These are phyloP conservation scores for Seira musarum DNA, from an alignment of 2,888 invertebrate genomes.

Conservation along the genomic window DNA sequence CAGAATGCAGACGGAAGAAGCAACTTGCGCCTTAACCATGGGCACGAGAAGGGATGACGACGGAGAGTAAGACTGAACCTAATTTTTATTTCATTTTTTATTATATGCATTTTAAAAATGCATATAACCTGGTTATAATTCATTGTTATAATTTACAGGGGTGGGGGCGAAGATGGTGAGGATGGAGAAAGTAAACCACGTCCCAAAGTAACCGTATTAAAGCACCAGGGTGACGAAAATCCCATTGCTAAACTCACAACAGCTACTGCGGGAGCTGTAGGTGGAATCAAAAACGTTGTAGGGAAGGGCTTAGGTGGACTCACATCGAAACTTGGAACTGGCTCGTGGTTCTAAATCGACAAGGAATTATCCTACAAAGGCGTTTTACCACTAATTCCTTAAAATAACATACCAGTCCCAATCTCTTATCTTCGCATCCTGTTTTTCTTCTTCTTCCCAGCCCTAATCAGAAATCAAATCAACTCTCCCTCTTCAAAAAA, in stretches of 20 bases:
- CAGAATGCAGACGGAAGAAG: slow-evolving; percentile 97
- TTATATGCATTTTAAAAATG: not conserved
- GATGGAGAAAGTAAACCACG: slow-evolving; percentile 76
- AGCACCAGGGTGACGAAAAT: slow-evolving; percentile 80
- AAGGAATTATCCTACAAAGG: slow-evolving; percentile 48
- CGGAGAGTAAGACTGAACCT: slow-evolving; percentile 58
- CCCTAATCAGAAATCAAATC: not conserved
- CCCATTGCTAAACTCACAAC: slow-evolving; percentile 84
- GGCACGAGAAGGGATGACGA: slow-evolving; percentile 67
- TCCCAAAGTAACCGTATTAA: slow-evolving; percentile 78
- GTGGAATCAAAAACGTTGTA: slow-evolving; percentile 90
- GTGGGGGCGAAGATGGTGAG: slow-evolving; percentile 77
- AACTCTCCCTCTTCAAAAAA: no score
- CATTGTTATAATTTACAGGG: slow-evolving; percentile 43
- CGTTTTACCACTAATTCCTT: slow-evolving; percentile 25
- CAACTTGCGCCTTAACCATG: slow-evolving; percentile 86
- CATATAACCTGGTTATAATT: not conserved
- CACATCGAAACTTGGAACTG: slow-evolving; percentile 88
- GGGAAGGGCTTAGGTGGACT: slow-evolving; percentile 93
- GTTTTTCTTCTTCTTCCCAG: not conserved
- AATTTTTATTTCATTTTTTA: not conserved
- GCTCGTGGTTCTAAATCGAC: slow-evolving; percentile 70
- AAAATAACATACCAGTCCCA: not conserved
- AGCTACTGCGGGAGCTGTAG: slow-evolving; percentile 88
- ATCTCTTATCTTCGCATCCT: not conserved